Conservation (phyloP, 2,888 invertebrate species). For the Eucera pruinosa region DNA sequence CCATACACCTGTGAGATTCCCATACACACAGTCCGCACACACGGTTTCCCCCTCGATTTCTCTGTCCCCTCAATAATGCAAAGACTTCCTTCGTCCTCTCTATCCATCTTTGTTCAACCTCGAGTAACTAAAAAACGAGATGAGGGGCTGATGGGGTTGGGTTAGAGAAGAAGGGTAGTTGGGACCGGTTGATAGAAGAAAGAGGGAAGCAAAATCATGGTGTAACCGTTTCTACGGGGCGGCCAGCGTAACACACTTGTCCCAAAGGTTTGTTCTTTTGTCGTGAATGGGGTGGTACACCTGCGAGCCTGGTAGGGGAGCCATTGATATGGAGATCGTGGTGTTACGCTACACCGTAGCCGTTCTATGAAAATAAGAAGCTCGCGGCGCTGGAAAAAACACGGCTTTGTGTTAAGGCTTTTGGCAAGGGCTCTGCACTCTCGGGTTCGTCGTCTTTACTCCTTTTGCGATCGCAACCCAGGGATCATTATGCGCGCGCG, state of each 20-base stretch:
- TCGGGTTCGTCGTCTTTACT: slow-evolving; percentile 43
- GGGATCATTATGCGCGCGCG: slow-evolving; percentile 50
- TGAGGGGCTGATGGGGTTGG: slow-evolving; percentile 38
- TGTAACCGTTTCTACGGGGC: slow-evolving; percentile 81
- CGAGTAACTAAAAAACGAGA: neutral
- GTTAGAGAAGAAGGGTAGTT: slow-evolving; percentile 6
- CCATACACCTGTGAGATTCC: slow-evolving; percentile 84
- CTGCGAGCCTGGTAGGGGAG: slow-evolving; percentile 81
- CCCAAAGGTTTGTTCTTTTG: slow-evolving; percentile 77
- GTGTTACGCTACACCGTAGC: slow-evolving; percentile 81
- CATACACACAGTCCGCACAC: slow-evolving; percentile 74
- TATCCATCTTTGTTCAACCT: slow-evolving; percentile 47
- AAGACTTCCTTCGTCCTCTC: slow-evolving; percentile 55
- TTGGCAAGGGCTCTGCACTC: slow-evolving; percentile 28
- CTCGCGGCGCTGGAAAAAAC: slow-evolving; percentile 53
- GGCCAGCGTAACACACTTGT: slow-evolving; percentile 80
- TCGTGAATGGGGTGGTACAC: slow-evolving; percentile 81
- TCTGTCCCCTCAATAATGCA: slow-evolving; percentile 75
- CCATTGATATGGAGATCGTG: slow-evolving; percentile 82
- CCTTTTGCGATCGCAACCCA: slow-evolving; percentile 39
- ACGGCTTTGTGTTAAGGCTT: slow-evolving; percentile 61
- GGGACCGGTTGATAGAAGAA: slow-evolving; percentile 41
- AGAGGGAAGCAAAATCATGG: slow-evolving; percentile 76
- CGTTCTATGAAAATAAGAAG: slow-evolving; percentile 76
- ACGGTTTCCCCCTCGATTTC: slow-evolving; percentile 71